Conservation (phyloP, 2,113 vertebrate species). For the Forbesichthys papilliferus region DNA sequence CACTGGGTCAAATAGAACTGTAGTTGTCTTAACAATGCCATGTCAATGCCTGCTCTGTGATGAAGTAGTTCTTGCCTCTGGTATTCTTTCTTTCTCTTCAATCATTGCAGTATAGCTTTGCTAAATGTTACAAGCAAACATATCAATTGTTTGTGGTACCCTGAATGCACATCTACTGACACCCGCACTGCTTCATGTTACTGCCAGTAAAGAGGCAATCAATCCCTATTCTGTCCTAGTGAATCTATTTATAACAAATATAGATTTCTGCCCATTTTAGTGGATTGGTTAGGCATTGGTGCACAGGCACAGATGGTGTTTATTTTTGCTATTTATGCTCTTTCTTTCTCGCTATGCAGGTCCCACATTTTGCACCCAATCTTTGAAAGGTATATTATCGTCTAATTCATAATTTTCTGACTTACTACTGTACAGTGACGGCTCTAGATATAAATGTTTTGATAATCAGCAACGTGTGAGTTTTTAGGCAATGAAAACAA, state of each 20-base stretch:
- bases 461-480: neutral
- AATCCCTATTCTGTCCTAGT: neutral
- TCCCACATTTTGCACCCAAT: neutral
- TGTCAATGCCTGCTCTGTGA: neutral
- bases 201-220: conserved; percentile 1
- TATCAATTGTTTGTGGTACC: neutral
- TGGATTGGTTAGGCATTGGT: conserved; percentile 18
- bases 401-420: too few species aligned
- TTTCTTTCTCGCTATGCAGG: neutral
- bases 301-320: conserved; percentile 21
- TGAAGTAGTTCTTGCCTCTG: neutral
- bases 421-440: too few species aligned
- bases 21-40: neutral
- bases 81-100: neutral
- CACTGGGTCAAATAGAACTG: too few species aligned
- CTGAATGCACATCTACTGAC: neutral
- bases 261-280: conserved; percentile 12
- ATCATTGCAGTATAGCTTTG: neutral
- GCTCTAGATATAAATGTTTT: neutral
- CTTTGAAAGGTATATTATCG: neutral
- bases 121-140: neutral
- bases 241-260: neutral
- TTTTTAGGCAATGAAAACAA: conserved; percentile 5
- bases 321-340: neutral
- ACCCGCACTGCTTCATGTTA: neutral